Evolutionary conservation across 2,113 vertebrate species (phyloP), one percentile per base, ranked within the genome.

Genomic region (Dasyprocta punctata): DNA sequence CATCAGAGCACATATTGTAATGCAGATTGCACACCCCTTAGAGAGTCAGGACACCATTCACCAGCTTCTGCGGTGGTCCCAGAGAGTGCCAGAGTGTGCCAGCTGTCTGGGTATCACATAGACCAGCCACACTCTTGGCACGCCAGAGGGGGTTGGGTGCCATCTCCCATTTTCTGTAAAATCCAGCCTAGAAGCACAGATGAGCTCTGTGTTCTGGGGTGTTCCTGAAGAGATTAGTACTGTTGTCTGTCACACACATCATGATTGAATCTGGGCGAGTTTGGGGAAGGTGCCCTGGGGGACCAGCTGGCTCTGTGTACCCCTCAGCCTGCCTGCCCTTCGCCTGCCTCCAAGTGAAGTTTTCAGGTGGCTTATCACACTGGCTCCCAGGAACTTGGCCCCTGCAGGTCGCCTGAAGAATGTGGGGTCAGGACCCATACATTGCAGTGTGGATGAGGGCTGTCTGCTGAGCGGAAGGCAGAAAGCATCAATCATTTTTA

Each of bases 51-150:
- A 54, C 69, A 86, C 61, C 96, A 98, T 98, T 98, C 98, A 97
- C 91, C 63, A 69, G 89, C 98, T 95, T 97, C 90, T 92, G 80
- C 5, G 8, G 96, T 92, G 97, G 96, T 92, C 98, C 97, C 92
- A 83, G 96, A 97, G 98, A 98, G 95, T 30, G 71, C 9, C 95
- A 33, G 92, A 33, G 36, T 86, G 17, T 97, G 94, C 97, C 98
- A 98, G 56, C 98, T 98, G 92, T 78, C 63, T 63, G 97, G 97
- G 90, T 96, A 97, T 97, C 97, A 96, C 95, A 94, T 81, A 96
- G 97, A 98, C 96, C 97, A 98, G 98, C 97, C 97, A 97, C 93
- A 90, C 97, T 96, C 98, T 98, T 98, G 98, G 98, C 98, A 98
- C 75, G 88, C 98, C 88, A 1, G 98, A 98, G 94, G 97, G 96